Conservation (phyloP, 2,888 invertebrate genomes). For the Erebia ligea region DNA sequence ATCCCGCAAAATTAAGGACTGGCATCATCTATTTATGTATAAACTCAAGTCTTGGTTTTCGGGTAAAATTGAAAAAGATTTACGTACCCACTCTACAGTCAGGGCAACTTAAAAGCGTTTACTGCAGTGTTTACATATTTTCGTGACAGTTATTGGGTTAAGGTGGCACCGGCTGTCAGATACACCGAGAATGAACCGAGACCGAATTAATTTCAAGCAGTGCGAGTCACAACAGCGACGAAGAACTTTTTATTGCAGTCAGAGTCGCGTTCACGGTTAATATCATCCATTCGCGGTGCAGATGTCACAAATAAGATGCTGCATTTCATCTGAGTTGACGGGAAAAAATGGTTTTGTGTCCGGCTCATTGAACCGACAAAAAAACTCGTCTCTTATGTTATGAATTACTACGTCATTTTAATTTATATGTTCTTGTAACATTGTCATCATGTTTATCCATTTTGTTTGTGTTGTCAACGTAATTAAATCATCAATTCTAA, state of each 20-base stretch:
- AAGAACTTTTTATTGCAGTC: conserved; percentile 14
- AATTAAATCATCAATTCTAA: too few relatives aligned
- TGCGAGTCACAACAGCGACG: conserved; percentile 1
- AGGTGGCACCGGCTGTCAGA: conserved; percentile 36
- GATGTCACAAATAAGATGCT: conserved; percentile 9
- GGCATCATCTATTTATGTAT: too few relatives aligned
- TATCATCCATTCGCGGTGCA: conserved; percentile 4
- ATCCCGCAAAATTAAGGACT: too few relatives aligned
- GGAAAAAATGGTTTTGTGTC: not conserved
- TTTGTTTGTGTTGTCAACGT: not conserved
- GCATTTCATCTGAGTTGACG: conserved; percentile 9
- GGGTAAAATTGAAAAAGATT: not conserved
- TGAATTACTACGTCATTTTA: not conserved
- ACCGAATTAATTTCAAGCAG: conserved; percentile 20
- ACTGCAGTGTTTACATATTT: conserved; percentile 34
- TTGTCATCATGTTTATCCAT: not conserved
- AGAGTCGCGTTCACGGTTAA: conserved; percentile 14
- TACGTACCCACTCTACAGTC: not conserved
- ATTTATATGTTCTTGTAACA: not conserved
- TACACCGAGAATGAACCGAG: conserved; percentile 19
- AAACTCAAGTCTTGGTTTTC: not conserved
- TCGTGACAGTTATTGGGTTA: conserved; percentile 37
- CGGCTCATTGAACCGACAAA: not conserved
- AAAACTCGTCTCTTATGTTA: too few relatives aligned
- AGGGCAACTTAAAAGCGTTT: not conserved